Conservation (phyloP, 2,113 vertebrate genomes). For the Grantiella picta region DNA sequence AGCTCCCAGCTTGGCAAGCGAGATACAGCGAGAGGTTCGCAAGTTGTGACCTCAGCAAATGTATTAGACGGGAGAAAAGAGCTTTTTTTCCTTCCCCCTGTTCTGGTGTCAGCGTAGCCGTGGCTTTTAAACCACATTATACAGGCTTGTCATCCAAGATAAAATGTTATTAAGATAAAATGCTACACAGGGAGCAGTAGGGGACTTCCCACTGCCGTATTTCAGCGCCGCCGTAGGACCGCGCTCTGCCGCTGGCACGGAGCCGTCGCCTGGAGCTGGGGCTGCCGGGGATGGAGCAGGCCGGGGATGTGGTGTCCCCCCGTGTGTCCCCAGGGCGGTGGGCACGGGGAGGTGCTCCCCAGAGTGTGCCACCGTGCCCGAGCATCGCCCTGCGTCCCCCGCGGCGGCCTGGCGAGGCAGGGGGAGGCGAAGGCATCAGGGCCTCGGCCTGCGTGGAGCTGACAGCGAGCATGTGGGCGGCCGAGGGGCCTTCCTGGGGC, state of each 20-base stretch:
- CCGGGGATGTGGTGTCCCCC: neutral
- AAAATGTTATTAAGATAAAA: slow-evolving; percentile 83
- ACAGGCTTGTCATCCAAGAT: slow-evolving; percentile 76
- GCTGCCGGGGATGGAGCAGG: neutral
- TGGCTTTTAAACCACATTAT: slow-evolving; percentile 77
- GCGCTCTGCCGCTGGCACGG: neutral
- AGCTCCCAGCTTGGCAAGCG: neutral
- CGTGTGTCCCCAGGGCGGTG: neutral
- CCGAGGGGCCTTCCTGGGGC: neutral
- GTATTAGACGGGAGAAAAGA: slow-evolving; percentile 3
- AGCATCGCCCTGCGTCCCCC: neutral
- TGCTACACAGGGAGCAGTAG: slow-evolving; percentile 61
- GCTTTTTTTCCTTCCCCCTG: neutral
- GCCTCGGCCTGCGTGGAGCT: neutral
- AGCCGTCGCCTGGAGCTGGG: neutral
- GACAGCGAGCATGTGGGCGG: slow-evolving; percentile 32
- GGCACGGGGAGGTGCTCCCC: neutral
- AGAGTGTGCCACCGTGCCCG: neutral
- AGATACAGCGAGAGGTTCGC: neutral
- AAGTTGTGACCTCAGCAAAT: slow-evolving; percentile 48
- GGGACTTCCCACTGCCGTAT: slow-evolving; percentile 65
- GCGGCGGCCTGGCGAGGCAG: neutral
- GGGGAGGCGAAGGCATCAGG: neutral
- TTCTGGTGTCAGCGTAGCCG: slow-evolving; percentile 34
- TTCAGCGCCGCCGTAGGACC: slow-evolving; percentile 48